A percentile compares a stretch with the other conserved stretches of the same genome.
Conservation (phyloP, 2,888 invertebrate species). For the Eulithis testata region DNA sequence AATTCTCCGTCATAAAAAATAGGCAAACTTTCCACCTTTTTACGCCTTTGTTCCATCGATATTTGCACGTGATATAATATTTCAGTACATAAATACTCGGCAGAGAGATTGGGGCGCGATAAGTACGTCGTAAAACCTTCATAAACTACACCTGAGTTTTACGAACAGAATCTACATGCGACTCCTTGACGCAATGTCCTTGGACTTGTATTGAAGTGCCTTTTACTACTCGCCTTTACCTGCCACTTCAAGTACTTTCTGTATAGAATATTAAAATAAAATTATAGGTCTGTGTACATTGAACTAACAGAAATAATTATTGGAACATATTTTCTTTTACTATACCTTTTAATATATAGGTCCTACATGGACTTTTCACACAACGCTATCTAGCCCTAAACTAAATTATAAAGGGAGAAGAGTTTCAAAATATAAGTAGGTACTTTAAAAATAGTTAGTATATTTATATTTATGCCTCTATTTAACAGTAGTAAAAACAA, state of each 20-base stretch:
- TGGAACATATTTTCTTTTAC: too few species aligned
- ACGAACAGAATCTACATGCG: conserved; percentile 28
- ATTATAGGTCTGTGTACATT: too few species aligned
- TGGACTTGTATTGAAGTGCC: conserved; percentile 9
- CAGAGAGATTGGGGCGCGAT: conserved; percentile 37
- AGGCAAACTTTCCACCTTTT: conserved; percentile 29
- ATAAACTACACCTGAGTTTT: conserved; percentile 42
- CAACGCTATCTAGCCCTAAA: too few species aligned
- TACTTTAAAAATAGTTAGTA: background rate
- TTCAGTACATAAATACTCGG: conserved; percentile 39
- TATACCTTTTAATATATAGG: too few species aligned
- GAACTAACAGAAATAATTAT: too few species aligned
- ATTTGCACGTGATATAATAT: conserved; percentile 42
- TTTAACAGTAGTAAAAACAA: too few species aligned
- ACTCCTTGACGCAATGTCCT: conserved; percentile 14
- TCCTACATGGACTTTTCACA: too few species aligned
- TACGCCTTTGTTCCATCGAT: conserved; percentile 36
- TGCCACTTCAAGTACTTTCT: background rate
- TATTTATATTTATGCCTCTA: background rate
- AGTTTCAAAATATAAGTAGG: background rate
- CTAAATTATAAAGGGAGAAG: too few species aligned
- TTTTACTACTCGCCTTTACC: background rate
- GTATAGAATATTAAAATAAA: background rate
- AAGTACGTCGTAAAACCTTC: conserved; percentile 41
- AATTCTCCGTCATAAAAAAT: conserved; percentile 25